These are phyloP conservation scores for Nannobrachium achirus DNA, from an alignment of 2,113 vertebrate species.

Conservation along the genomic window DNA sequence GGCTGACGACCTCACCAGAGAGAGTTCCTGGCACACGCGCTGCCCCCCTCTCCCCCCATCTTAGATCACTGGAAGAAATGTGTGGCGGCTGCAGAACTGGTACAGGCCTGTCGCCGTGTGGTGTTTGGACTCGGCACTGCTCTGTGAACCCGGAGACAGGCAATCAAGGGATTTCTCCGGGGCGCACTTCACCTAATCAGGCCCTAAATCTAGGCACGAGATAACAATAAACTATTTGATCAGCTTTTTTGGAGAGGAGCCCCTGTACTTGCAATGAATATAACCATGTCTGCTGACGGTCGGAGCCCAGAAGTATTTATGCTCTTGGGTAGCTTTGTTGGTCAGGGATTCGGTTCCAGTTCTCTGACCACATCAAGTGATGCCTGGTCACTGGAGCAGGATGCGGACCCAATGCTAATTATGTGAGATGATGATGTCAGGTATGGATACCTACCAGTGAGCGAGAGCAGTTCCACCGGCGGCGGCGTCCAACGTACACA, in stretches of 20 bases:
- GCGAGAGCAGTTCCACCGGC: constrained; percentile 50
- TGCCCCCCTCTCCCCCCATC: constrained; percentile 25
- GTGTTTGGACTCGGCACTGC: constrained; percentile 12
- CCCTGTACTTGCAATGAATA: constrained; percentile 26
- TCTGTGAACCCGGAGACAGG: constrained; percentile 41
- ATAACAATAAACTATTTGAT: constrained; percentile 69
- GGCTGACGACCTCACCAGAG: constrained; percentile 78
- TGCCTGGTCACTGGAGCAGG: constrained; percentile 68
- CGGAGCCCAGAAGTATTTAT: constrained; percentile 50
- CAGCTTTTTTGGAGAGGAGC: constrained; percentile 52
- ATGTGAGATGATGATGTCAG: constrained; percentile 76
- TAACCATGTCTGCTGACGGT: constrained; percentile 57
- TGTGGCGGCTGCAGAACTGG: constrained; percentile 11
- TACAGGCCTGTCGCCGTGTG: constrained; percentile 28
- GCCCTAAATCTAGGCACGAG: constrained; percentile 41
- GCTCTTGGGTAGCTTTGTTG: constrained; percentile 53
- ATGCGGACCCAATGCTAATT: constrained; percentile 75
- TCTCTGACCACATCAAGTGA: constrained; percentile 72
- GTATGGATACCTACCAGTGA: constrained; percentile 63
- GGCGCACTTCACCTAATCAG: constrained; percentile 56
- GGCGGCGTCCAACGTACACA: constrained; percentile 60
- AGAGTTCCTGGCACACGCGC: constrained; percentile 53
- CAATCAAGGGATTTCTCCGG: constrained; percentile 47
- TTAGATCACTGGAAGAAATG: constrained; percentile 42
- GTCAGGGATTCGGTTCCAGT: constrained; percentile 61